These are phyloP conservation scores for Leistus spinibarbis DNA, from an alignment of 2,888 invertebrate genomes.

Conservation along the genomic window DNA sequence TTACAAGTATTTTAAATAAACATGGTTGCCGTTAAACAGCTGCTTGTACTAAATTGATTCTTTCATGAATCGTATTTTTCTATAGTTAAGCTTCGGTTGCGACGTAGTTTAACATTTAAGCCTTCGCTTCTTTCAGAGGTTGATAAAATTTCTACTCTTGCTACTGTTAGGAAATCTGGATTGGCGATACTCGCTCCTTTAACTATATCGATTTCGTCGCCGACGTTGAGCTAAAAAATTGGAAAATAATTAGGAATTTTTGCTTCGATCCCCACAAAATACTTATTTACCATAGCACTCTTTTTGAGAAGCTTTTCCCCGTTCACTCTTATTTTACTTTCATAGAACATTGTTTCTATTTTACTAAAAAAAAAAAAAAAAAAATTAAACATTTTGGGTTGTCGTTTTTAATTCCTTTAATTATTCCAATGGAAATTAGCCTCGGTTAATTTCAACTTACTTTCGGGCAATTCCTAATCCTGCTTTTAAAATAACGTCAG, in stretches of 20 bases:
- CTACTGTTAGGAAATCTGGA: slow-evolving; percentile 70
- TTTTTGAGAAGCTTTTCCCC: slow-evolving; percentile 79
- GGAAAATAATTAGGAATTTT: not conserved
- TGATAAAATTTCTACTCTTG: slow-evolving; percentile 70
- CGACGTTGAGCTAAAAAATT: slow-evolving; percentile 63
- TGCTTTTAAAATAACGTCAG: slow-evolving; percentile 73
- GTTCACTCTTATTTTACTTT: slow-evolving; percentile 79
- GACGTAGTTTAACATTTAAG: slow-evolving; percentile 66
- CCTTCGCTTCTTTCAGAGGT: slow-evolving; percentile 62
- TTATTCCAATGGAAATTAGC: slow-evolving; percentile 36
- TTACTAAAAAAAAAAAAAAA: slow-evolving; percentile 66
- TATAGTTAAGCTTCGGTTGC: slow-evolving; percentile 72
- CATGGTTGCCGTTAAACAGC: not conserved
- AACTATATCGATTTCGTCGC: slow-evolving; percentile 81
- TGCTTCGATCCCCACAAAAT: not conserved
- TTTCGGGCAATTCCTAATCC: slow-evolving; percentile 74
- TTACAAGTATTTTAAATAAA: not conserved
- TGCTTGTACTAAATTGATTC: not conserved
- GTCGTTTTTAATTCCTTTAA: not conserved
- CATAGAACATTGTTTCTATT: slow-evolving; percentile 80
- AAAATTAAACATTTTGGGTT: slow-evolving; percentile 21
- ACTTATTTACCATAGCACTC: slow-evolving; percentile 64
- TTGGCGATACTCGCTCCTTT: slow-evolving; percentile 71
- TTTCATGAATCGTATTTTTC: slow-evolving; percentile 67
- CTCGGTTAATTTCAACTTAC: slow-evolving; percentile 55